Base-by-base conservation (phyloP, 2,113 vertebrate species). In the Pygoscelis adeliae region DNA sequence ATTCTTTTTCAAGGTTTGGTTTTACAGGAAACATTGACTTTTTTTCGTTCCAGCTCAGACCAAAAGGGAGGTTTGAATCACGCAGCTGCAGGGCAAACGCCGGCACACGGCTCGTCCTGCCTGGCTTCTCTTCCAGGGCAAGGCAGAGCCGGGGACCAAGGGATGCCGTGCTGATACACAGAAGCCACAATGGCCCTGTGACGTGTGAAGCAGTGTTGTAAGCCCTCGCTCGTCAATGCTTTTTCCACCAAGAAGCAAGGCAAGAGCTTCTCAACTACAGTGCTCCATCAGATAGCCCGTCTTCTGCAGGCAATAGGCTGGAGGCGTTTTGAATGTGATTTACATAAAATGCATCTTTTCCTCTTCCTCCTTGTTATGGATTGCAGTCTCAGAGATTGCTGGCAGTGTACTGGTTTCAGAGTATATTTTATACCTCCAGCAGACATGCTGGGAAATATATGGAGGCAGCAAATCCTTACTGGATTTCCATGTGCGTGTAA, bases 381-480 rank as follows among this genome's bases (percentile, higher is more conserved):
- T 77, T 81, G 63, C 63, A 32, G 86, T 15, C 72, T 70, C 19
- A 4, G 40, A 72, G 65, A 21, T 17, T 61, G 72, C 72, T 87
- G 86, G 89, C 86, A 62, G 34, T 9, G 34, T 18, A 13, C 52
- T 62, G 67, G 58, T 71, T 67, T 87, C 62, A 38, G 26, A 62
- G 47, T 49, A 29, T 66, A 36, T 58, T 94, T 94, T 80, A 76
- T 56, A 46, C 30, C 73, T 81, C 47, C 58, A 36, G 67, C 83
- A 87, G 72, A 94, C 34, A 13, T 26, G 42, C 56, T 62, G 69
- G 83, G 78, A 80, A 92, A 87, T 90, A 90, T 32, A 87, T 29
- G 38, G 83, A 52, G 73, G 87, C 69, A 87, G 67, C 63, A 84
- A 93, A 94, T 53, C 73, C 20, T 1, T 32, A 22, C 69, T 77